A percentile compares a stretch with the other conserved stretches of the same genome.
Conservation (phyloP, 2,797 vertebrate genomes). For the Molossus molossus region DNA sequence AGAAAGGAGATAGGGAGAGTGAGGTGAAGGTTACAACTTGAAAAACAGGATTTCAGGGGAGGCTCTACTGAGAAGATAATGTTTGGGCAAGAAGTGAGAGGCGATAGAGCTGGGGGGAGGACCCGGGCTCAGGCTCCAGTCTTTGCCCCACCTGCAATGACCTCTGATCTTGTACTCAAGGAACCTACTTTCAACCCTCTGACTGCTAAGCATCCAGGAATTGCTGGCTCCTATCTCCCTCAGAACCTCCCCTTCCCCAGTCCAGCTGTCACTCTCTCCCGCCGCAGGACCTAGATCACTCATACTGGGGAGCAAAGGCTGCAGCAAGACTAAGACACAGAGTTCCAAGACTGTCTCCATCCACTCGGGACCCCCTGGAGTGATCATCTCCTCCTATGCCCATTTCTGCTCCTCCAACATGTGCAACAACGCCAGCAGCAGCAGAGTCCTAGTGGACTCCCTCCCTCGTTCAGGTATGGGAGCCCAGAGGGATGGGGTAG, state of each 20-base stretch:
- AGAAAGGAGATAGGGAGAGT: too few relatives aligned
- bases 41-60: neutral
- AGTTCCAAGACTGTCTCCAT: accelerated
- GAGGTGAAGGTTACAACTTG: neutral
- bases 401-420: slow-evolving; percentile 49
- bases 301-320: slow-evolving; percentile 63
- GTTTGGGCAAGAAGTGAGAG: neutral
- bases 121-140: neutral
- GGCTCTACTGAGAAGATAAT: neutral
- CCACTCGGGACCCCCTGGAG: neutral
- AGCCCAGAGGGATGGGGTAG: neutral
- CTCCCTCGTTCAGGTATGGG: slow-evolving; percentile 58
- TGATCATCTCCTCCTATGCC: slow-evolving; percentile 60
- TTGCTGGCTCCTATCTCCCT: neutral
- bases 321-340: accelerated
- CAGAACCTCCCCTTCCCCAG: accelerated
- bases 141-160: neutral
- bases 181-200: neutral
- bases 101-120: neutral
- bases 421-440: slow-evolving; percentile 46
- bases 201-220: neutral
- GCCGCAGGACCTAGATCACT: neutral
- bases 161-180: neutral
- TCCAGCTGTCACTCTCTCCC: neutral
- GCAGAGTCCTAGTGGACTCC: neutral